Percentiles rank a stretch among this genome's conserved stretches.
phyloP scores from a whole-genome alignment of 2,888 invertebrate species.

The Agonopterix arenella region DNA sequence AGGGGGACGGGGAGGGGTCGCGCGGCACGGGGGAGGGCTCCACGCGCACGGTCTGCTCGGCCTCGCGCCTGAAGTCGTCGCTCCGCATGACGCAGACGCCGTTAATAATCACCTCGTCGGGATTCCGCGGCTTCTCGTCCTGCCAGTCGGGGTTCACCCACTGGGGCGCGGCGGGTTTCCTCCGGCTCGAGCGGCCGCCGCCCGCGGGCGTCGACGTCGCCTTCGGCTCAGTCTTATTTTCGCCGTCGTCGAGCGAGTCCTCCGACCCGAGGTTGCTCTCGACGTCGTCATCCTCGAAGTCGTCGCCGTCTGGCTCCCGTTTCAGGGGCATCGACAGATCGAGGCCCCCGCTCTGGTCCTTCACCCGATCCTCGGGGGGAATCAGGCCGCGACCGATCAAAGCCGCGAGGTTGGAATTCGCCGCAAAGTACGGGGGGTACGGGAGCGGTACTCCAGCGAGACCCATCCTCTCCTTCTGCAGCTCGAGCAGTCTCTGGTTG shows the following conservation, averaged over 20 bases:
- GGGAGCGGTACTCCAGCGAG: slow-evolving; percentile 85
- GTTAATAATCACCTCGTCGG: slow-evolving; percentile 92
- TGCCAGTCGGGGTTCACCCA: slow-evolving; percentile 98
- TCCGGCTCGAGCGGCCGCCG: slow-evolving; percentile 76
- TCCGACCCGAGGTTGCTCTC: slow-evolving; percentile 87
- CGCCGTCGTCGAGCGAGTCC: slow-evolving; percentile 73
- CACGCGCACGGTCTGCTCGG: slow-evolving; percentile 84
- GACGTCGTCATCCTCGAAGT: slow-evolving; percentile 87
- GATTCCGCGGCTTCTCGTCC: slow-evolving; percentile 77
- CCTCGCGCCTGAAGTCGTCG: slow-evolving; percentile 81
- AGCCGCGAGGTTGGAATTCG: slow-evolving; percentile 85
- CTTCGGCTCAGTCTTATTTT: slow-evolving; percentile 77
- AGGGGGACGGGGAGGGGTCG: slow-evolving; percentile 51
- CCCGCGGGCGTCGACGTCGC: slow-evolving; percentile 63
- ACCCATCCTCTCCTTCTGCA: slow-evolving; percentile 91
- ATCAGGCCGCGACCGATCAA: slow-evolving; percentile 82
- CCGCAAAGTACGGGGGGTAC: slow-evolving; percentile 87
- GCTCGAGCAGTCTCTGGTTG: slow-evolving; percentile 91
- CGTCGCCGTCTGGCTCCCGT: slow-evolving; percentile 85
- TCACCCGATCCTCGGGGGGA: slow-evolving; percentile 77
- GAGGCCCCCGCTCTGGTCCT: slow-evolving; percentile 89
- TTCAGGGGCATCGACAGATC: slow-evolving; percentile 93
- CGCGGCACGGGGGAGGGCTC: slow-evolving; percentile 85
- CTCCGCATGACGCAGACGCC: slow-evolving; percentile 95
- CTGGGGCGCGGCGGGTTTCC: slow-evolving; percentile 97